These are phyloP conservation scores for Heliconius ethilla DNA, from an alignment of 2,888 invertebrate species.

Conservation along the genomic window DNA sequence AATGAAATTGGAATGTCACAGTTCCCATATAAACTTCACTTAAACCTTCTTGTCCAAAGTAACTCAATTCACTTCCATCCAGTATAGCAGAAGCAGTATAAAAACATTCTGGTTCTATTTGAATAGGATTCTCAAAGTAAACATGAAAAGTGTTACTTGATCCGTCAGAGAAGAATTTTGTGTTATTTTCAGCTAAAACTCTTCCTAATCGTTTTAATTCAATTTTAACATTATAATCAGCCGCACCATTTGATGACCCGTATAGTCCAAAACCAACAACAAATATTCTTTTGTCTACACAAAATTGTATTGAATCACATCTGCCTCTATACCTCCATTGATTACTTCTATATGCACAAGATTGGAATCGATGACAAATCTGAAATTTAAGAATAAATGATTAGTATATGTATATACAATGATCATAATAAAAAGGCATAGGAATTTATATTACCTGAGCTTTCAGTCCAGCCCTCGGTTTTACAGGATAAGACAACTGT, in stretches of 20 bases:
- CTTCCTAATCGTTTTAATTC: constrained; percentile 95
- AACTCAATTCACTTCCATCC: constrained; percentile 96
- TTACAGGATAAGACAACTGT: constrained; percentile 89
- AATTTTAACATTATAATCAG: constrained; percentile 96
- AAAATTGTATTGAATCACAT: constrained; percentile 98
- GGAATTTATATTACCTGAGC: constrained; percentile 84
- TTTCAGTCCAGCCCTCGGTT: constrained; percentile 92
- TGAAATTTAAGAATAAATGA: constrained; percentile 57
- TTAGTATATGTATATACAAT: not conserved
- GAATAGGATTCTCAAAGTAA: constrained; percentile 90
- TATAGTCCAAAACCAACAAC: constrained; percentile 97
- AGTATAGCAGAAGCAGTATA: constrained; percentile 98
- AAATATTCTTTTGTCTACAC: constrained; percentile 96
- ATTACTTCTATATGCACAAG: constrained; percentile 97
- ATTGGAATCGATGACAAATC: constrained; percentile 97
- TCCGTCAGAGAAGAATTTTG: constrained; percentile 97
- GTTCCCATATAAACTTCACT: constrained; percentile 96
- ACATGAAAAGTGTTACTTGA: constrained; percentile 97
- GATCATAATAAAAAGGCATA: not conserved
- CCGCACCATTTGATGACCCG: constrained; percentile 97
- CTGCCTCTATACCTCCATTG: constrained; percentile 98
- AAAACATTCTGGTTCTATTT: constrained; percentile 95
- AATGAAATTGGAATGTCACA: constrained; percentile 98
- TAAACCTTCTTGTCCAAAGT: constrained; percentile 98
- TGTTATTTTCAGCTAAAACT: constrained; percentile 94